These are phyloP conservation scores for Tubiluchus corallicola DNA, from an alignment of 2,888 invertebrate genomes.

Conservation along the genomic window DNA sequence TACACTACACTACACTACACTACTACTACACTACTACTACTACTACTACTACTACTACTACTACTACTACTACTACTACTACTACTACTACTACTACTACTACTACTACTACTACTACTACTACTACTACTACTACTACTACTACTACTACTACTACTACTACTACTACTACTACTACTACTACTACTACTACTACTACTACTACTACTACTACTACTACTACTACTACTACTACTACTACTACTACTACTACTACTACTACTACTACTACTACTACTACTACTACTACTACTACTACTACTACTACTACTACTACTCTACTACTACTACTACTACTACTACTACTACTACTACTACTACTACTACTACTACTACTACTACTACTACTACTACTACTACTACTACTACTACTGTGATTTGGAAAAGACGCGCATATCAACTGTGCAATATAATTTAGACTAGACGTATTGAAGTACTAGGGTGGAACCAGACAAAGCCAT, in stretches of 20 bases:
- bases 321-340: no score
- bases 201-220: conserved; percentile 8
- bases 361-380: conserved; percentile 9
- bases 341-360: conserved; percentile 8
- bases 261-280: conserved; percentile 8
- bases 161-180: conserved; percentile 8
- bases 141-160: conserved; percentile 8
- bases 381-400: conserved; percentile 8
- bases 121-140: conserved; percentile 8
- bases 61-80: conserved; percentile 8
- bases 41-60: no score
- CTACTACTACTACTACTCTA: no score
- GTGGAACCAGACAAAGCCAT: no score
- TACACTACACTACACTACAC: no score
- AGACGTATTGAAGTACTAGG: no score
- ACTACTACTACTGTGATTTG: conserved; percentile 2
- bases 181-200: conserved; percentile 8
- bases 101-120: conserved; percentile 8
- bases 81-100: conserved; percentile 8
- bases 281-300: conserved; percentile 9
- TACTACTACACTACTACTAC: no score
- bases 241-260: conserved; percentile 7
- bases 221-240: conserved; percentile 8
- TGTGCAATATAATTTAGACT: no score
- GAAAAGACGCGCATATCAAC: not conserved